Conservation (phyloP, 2,888 invertebrate species). For the Drosophila siamana region DNA sequence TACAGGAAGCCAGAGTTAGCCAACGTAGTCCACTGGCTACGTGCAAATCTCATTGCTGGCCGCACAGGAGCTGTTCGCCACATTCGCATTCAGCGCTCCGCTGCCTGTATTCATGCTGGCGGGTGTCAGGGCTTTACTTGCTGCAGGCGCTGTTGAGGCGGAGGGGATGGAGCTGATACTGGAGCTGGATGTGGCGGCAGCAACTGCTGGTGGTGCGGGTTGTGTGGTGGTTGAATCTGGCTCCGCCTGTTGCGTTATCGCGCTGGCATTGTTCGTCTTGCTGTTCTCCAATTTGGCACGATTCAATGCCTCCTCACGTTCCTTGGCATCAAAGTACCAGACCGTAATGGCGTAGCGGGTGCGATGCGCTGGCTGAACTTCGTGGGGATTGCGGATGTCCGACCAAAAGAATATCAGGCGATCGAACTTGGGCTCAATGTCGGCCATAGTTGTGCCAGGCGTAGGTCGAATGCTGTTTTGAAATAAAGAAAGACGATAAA, state of each 20-base stretch:
- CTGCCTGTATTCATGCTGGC: slow-evolving; percentile 61
- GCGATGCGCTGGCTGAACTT: slow-evolving; percentile 96
- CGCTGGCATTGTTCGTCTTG: slow-evolving; percentile 59
- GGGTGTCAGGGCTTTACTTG: slow-evolving; percentile 51
- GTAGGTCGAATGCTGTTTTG: slow-evolving; percentile 93
- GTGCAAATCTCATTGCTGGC: slow-evolving; percentile 80
- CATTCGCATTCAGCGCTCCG: slow-evolving; percentile 65
- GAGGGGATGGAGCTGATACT: slow-evolving; percentile 16
- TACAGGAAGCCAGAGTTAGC: slow-evolving; percentile 15
- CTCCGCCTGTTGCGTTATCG: slow-evolving; percentile 48
- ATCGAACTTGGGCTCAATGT: slow-evolving; percentile 97
- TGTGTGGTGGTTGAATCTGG: slow-evolving; percentile 61
- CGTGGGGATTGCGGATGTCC: slow-evolving; percentile 97
- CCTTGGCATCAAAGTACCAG: slow-evolving; percentile 95
- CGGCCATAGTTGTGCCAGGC: slow-evolving; percentile 93
- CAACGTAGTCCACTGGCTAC: slow-evolving; percentile 61
- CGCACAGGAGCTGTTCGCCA: slow-evolving; percentile 68
- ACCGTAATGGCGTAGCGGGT: slow-evolving; percentile 96
- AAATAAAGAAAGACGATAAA: neutral
- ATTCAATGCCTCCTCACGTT: slow-evolving; percentile 90
- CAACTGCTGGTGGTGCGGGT: slow-evolving; percentile 36
- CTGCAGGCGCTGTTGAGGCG: slow-evolving; percentile 23
- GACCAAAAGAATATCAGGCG: slow-evolving; percentile 99
- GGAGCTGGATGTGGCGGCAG: slow-evolving; percentile 15
- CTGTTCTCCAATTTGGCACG: slow-evolving; percentile 68